Base-by-base conservation (phyloP, 1,140 invertebrate species). In the Papilio polytes region DNA sequence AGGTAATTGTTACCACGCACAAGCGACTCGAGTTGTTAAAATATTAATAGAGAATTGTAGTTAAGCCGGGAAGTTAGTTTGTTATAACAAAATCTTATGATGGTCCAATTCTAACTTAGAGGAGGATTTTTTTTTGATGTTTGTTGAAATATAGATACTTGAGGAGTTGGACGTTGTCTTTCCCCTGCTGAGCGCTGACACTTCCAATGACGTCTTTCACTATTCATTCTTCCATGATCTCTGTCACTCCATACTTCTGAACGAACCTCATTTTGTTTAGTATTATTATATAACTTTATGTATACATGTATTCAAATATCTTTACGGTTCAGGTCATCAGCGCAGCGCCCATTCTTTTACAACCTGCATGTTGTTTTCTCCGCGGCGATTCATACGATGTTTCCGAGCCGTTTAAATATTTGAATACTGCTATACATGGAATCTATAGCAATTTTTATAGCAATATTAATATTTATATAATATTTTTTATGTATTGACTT, bases 261-360 rank as follows among this genome's bases (percentile, higher is more conserved):
- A 85, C 81, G 81, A 90, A 92, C 91, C 92, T 92, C 90, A 94
- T 92, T 92, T 94, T 91, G 73, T 81, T 81, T 92, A 92, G 87
- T 59, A 59, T 78, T 77, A 77, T 66, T 3, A 70, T 10, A 36
- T 56, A 46, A 46, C 10, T 10, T 48, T 20, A 36, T 59, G 20
- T 76, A 78, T 59, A 56, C 56, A 26, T 56, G 12, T 15, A 48
- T 13, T 48, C 46, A 48, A 48, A 8, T 41, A 41, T 8, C 36
- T 41, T 41, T 8, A 7, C 36, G 6, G 36, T 41, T 41, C 36
- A 41, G 36, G 36, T 41, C 36, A 8, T 41, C 36, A 41, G 36
- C 4, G 36, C 36, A 8, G 36, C 36, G 7, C 36, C 36, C 36
- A 41, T 41, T 7, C 36, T 41, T 41, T 41, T 1, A 7, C 36